Base-by-base conservation (phyloP, 2,888 invertebrate genomes). In the Luperina testacea region DNA sequence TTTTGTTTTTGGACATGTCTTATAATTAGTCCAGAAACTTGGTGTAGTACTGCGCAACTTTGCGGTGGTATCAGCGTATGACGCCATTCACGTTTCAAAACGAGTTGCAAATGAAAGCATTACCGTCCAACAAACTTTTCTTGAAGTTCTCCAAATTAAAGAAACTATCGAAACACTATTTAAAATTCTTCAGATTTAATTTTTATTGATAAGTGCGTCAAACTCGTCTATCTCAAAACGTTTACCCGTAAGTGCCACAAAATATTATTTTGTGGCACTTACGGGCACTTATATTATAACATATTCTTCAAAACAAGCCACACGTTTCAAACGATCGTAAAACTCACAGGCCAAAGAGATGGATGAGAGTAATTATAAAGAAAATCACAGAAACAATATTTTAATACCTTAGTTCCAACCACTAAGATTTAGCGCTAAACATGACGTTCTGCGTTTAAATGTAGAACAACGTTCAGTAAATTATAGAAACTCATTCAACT, bases 21-120 rank as follows among this genome's bases (percentile, higher is more conserved):
- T 48, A 53, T 61, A 59, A 13, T 84, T 80, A 77, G 84, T 86
- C 83, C 75, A 84, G 74, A 79, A 72, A 85, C 88, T 88, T 88
- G 89, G 83, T 90, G 85, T 87, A 90, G 38, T 65, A 84, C 84
- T 88, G 87, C 89, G 90, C 91, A 93, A 93, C 85, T 83, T 61
- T 79, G 80, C 81, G 85, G 90, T 88, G 87, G 90, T 88, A 83
- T 80, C 76, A 69, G 57, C 11, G 45, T 38, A 87, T 93, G 92
- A 91, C 91, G 91, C 91, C 91, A 93, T 90, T 84, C 69, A 76
- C 70, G 85, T 87, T 87, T 87, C 89, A 90, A 90, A 91, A 91
- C 90, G 86, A 90, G 88, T 90, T 89, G 81, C 87, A 89, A 89
- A 84, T 85, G 70, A 70, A 51, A 78, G 45, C 70, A 75, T 74